A percentile compares a stretch with the other conserved stretches of the same genome.
Evolutionary conservation across 2,888 invertebrate species (phyloP).

Genomic region (Temnothorax rugatulus): DNA sequence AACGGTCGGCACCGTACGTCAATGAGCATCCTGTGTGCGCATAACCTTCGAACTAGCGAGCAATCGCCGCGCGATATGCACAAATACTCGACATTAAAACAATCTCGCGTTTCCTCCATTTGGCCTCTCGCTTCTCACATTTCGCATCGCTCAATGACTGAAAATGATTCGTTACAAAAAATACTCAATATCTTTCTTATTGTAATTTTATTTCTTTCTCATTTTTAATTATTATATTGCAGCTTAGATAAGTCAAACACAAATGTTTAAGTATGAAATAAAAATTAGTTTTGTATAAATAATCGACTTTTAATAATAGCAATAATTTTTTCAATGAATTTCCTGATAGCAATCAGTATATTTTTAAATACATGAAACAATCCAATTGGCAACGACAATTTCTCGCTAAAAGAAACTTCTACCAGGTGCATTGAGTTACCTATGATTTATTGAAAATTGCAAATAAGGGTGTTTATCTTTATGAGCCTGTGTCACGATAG

Average conservation of each 20-base stretch:
- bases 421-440: background rate
- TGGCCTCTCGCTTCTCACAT: conserved; percentile 2
- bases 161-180: background rate
- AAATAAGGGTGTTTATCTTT: conserved; percentile 21
- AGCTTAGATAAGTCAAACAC: background rate
- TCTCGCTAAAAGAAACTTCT: background rate
- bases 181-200: background rate
- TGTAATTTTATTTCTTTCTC: background rate
- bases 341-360: background rate
- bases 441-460: conserved; percentile 27
- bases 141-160: background rate
- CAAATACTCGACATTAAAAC: conserved; percentile 11
- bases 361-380: background rate
- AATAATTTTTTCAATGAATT: background rate
- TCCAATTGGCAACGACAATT: background rate
- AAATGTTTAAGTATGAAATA: background rate
- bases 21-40: conserved; percentile 54
- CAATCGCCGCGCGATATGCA: conserved; percentile 1
- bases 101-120: conserved; percentile 9
- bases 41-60: conserved; percentile 56
- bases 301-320: background rate
- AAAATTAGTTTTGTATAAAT: background rate
- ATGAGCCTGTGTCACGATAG: background rate
- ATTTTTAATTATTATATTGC: background rate
- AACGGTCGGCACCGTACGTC: conserved; percentile 48